Percentiles rank a stretch among this genome's conserved stretches.
phyloP scores from a whole-genome alignment of 2,113 vertebrate species.

The Pelodiscus sinensis region DNA sequence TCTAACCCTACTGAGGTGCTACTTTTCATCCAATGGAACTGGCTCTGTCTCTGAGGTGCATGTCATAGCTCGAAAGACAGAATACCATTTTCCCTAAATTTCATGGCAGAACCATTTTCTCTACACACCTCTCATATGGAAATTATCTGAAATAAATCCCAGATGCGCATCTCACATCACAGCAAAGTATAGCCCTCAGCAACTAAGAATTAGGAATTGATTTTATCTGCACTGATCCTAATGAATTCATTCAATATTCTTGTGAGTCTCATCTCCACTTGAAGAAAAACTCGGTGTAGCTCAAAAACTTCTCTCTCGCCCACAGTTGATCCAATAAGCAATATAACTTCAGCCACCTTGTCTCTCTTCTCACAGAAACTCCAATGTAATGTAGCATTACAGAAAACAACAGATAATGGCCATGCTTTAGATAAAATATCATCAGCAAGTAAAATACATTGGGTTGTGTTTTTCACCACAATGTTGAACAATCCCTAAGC shows the following conservation, averaged over 20 bases:
- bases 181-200: constrained; percentile 24
- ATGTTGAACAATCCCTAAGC: constrained; percentile 61
- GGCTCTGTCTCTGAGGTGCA: constrained; percentile 1
- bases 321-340: background rate
- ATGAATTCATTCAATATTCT: constrained; percentile 39
- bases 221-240: constrained; percentile 42
- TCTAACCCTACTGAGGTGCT: background rate
- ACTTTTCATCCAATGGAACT: constrained; percentile 27
- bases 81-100: constrained; percentile 22
- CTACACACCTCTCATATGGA: constrained; percentile 38
- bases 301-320: background rate
- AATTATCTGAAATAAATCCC: constrained; percentile 43
- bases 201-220: constrained; percentile 39
- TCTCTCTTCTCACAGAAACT: constrained; percentile 32
- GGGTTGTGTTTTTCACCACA: constrained; percentile 38
- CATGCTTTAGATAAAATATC: constrained; percentile 48
- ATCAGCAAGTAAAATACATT: constrained; percentile 35
- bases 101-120: constrained; percentile 31
- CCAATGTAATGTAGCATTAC: constrained; percentile 46
- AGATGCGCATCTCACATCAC: constrained; percentile 5
- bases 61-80: constrained; percentile 33
- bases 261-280: constrained; percentile 27
- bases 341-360: background rate
- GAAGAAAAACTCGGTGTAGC: background rate
- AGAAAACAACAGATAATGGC: constrained; percentile 25